Evolutionary conservation across 1,140 invertebrate species (phyloP).

Genomic region (Dolichoris vasculosae): DNA sequence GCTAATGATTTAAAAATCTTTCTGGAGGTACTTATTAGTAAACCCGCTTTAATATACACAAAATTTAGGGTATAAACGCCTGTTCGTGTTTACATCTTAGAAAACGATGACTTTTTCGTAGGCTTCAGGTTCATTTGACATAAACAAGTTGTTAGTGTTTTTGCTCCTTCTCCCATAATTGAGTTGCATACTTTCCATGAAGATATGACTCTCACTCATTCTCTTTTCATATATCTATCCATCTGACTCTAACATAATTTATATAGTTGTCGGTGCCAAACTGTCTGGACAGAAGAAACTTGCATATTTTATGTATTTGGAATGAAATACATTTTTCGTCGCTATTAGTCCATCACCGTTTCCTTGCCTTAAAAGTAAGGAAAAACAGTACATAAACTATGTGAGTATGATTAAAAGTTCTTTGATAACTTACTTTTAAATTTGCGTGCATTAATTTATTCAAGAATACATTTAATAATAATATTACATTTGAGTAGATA

Average conservation of each 20-base stretch:
- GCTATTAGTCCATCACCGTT: slow-evolving; percentile 55
- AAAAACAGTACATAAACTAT: background rate
- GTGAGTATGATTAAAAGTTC: background rate
- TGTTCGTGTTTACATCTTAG: background rate
- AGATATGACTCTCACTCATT: background rate
- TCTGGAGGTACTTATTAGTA: background rate
- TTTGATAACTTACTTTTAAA: slow-evolving; percentile 23
- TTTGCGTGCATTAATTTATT: background rate
- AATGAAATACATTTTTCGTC: slow-evolving; percentile 26
- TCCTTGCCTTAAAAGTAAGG: background rate
- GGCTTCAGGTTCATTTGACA: slow-evolving; percentile 66
- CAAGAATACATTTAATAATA: background rate
- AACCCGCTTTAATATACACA: background rate
- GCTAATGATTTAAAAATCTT: too few relatives aligned
- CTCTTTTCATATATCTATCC: background rate
- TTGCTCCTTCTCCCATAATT: slow-evolving; percentile 74
- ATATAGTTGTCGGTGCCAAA: slow-evolving; percentile 65
- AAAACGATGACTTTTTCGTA: slow-evolving; percentile 66
- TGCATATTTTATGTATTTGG: slow-evolving; percentile 55
- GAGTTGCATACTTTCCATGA: slow-evolving; percentile 54
- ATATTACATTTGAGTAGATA: background rate
- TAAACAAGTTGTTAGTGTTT: slow-evolving; percentile 68
- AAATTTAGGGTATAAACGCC: background rate
- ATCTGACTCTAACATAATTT: background rate
- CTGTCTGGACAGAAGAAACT: slow-evolving; percentile 63